Evolutionary conservation across 2,113 vertebrate genomes (phyloP).

Genomic region (Petrocephalus microphthalmus): DNA sequence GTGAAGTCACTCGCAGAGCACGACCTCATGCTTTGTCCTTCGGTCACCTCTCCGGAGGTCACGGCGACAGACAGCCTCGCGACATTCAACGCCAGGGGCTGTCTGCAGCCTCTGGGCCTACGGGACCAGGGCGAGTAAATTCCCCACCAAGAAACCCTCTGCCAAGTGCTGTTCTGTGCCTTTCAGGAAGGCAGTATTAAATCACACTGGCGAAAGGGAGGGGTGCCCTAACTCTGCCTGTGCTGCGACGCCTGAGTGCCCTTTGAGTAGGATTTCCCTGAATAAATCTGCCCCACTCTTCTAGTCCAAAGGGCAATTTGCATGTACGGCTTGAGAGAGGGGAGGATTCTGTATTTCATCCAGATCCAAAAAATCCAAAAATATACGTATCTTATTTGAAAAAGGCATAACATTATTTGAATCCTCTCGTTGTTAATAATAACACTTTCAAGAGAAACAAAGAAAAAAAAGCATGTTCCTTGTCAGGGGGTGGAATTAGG

Average conservation of each 20-base stretch:
- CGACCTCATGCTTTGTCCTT: background rate
- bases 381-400: background rate
- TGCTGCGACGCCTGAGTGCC: slow-evolving; percentile 48
- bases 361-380: background rate
- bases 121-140: background rate
- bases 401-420: background rate
- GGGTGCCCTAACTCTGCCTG: slow-evolving; percentile 43
- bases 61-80: background rate
- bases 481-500: background rate
- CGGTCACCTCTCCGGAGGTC: background rate
- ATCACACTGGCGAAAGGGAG: slow-evolving; percentile 41
- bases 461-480: background rate
- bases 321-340: slow-evolving; percentile 51
- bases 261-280: slow-evolving; percentile 52
- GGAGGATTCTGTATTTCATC: slow-evolving; percentile 32
- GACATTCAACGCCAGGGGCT: background rate
- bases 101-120: background rate
- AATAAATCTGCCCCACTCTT: slow-evolving; percentile 52
- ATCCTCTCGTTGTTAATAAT: background rate
- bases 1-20: background rate
- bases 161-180: slow-evolving; percentile 33
- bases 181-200: slow-evolving; percentile 41
- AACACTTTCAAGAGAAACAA: background rate
- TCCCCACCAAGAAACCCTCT: background rate
- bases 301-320: slow-evolving; percentile 51